Evolutionary conservation across 2,113 vertebrate species (phyloP), one percentile per base, ranked within the genome.

Genomic region (Ornithorhynchus anatinus): DNA sequence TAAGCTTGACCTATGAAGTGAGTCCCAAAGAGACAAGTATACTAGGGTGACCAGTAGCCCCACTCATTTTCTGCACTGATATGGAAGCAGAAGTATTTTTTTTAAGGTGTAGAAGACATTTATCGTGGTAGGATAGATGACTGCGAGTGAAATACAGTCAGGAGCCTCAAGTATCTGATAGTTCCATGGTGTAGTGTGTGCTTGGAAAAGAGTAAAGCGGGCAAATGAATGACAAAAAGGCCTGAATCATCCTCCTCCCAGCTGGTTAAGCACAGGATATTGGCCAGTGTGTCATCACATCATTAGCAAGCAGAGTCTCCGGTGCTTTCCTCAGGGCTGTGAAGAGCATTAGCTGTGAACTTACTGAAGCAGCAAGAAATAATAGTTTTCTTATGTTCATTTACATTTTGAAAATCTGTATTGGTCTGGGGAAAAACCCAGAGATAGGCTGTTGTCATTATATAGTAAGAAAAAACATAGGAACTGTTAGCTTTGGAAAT

Each of bases 201-300:
- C 57, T 47, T 29, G 29, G 16, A 14, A 25, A 32, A 39, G 29
- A 61, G 19, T 35, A 59, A 56, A 54, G 71, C 39, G 53, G 59
- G 47, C 38, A 48, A 60, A 36, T 43, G 65, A 40, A 57, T 64
- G 31, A 35, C 37, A 31, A 59, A 42, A 44, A 42, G 33, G 35
- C 17, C 53, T 43, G 59, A 56, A 39, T 53, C 43, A 56, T 42
- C 20, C n/a, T 22, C 67, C 58, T 57, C 45, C 43, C 66, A 43
- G 22, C 54, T 45, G 73, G 23, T 40, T 31, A 52, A 68, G 52
- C 43, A 42, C 23, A 57, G 25, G 17, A 54, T 70, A 64, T 64
- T 47, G 38, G 27, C 47, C 74, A 70, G 31, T 38, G 64, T 59
- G 59, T 66, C 54, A 75, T 25, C 44, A 53, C 17, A 54, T 16